Evolutionary conservation across 2,888 invertebrate species (phyloP), one percentile per base, ranked within the genome.

Genomic region (Eupithecia subfuscata): DNA sequence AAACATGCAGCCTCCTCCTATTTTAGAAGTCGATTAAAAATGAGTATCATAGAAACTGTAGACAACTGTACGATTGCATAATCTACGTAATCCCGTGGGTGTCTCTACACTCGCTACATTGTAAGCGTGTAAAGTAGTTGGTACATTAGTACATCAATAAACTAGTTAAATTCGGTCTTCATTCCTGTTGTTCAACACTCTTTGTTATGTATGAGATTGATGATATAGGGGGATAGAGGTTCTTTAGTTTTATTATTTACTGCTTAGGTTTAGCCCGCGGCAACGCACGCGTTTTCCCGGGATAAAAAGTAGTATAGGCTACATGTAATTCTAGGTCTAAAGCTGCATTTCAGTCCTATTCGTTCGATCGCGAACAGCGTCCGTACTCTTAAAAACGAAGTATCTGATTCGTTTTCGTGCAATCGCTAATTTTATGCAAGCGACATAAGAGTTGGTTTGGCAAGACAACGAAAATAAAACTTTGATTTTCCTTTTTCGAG

Each of bases 81-180:
- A 64, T 64, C 34, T 34, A 25, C 18, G 18, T 64, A 64, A 64
- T 64, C 34, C 64, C 64, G 60, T 60, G 60, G 60, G 60, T 34
- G 64, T 64, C 34, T 11, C 4, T 34, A 64, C 64, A 64, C 34
- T 64, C 34, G 34, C 4, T 34, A 64, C 64, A 64, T 64, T 64
- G 64, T 64, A 9, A 64, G 64, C 34, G n/a, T n/a, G n/a, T n/a
- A n/a, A n/a, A 18, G 64, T 34, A 64, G 25, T 25, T 25, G 60
- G 25, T 30, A 6, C 25, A 64, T 64, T 64, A 64, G 64, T 18
- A 64, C 34, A 64, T 34, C 34, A 60, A 60, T 25, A 60, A 60
- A 5, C 60, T 25, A 25, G 60, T 25, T 25, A 60, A 1, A 25
- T 60, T 60, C 12, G 60, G 60, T 14, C 60, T 60, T 12, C 25